Evolutionary conservation across 2,113 vertebrate species (phyloP).

Genomic region (Canis aureus): DNA sequence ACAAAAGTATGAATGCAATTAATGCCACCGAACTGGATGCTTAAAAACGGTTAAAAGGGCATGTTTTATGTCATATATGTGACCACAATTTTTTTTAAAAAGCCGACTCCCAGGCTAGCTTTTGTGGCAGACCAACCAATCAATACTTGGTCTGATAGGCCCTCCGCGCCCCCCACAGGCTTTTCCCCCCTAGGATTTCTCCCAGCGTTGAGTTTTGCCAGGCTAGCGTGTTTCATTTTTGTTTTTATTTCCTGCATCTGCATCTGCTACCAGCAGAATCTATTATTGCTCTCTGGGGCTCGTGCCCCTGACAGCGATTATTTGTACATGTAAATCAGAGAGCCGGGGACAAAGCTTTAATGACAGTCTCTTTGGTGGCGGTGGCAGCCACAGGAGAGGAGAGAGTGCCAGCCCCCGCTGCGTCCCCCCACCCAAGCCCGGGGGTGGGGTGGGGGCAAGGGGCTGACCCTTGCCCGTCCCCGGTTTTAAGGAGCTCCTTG

Average conservation of each 20-base stretch:
- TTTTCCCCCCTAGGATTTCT: background rate
- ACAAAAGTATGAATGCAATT: background rate
- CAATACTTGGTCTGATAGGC: background rate
- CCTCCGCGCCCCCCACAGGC: constrained; percentile 46
- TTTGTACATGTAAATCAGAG: constrained; percentile 87
- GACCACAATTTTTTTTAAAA: background rate
- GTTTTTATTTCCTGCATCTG: constrained; percentile 84
- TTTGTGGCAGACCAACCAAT: constrained; percentile 41
- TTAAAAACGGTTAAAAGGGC: background rate
- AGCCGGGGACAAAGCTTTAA: constrained; percentile 81
- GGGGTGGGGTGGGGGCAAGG: background rate
- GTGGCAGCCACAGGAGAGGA: constrained; percentile 10
- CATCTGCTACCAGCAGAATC: constrained; percentile 83
- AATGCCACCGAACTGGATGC: background rate
- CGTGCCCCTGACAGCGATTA: constrained; percentile 81
- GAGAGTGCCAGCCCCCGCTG: background rate
- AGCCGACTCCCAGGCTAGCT: background rate
- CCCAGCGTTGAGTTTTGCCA: constrained; percentile 57
- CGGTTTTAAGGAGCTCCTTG: constrained; percentile 15
- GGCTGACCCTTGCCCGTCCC: background rate
- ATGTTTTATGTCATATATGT: background rate
- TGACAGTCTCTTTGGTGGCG: constrained; percentile 69
- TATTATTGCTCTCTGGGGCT: constrained; percentile 84
- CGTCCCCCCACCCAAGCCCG: too few species aligned
- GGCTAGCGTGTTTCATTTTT: constrained; percentile 78